Base-by-base conservation (phyloP, 92 coral and sea anemone species). In the Parazoanthus atlanticus region DNA sequence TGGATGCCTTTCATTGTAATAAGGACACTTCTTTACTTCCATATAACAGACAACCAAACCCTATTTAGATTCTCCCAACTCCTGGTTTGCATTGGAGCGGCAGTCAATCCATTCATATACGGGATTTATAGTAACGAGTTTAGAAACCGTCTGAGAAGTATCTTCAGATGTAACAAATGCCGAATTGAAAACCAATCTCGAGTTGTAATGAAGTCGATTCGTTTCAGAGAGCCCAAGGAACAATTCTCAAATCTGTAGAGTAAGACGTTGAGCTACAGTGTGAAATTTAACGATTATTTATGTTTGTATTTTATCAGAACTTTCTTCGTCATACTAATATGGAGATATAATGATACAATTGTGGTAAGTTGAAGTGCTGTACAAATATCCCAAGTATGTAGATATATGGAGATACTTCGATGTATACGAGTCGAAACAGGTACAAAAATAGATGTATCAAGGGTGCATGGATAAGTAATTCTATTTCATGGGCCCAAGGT, bases 1-100 rank as follows among this genome's bases (percentile, higher is more conserved):
- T 75, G 79, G 79, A 19, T 75, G 17, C 79, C 79, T n/a, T 75
- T 75, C 16, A 75, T 75, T 75, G 79, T 36, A 41, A 75, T n/a
- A 25, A 36, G 79, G 21, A 75, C 79, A 75, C 79, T 75, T 16
- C 25, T 75, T 21, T 75, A 75, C 29, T 75, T 75, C n/a, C 79
- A 75, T 75, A 25, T 75, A 75, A 75, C 79, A 41, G 52, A 75
- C 29, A 75, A 41, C 26, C 46, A 41, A 23, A 75, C 79, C 15
- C 26, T 36, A 29, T 75, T 33, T 38, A 75, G 43, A 36, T 41
- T 75, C 52, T 75, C 79, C 6, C 79, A 75, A 41, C 79, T 75
- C 52, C 15, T 75, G 10, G 79, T 75, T 75, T 75, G 79, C 28
- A 25, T 75, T 40, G 79, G 79, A 75, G 79, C 79, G 1, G 79